These are phyloP conservation scores for Callithrix jacchus DNA, from an alignment of 2,113 vertebrate genomes.

Conservation along the genomic window DNA sequence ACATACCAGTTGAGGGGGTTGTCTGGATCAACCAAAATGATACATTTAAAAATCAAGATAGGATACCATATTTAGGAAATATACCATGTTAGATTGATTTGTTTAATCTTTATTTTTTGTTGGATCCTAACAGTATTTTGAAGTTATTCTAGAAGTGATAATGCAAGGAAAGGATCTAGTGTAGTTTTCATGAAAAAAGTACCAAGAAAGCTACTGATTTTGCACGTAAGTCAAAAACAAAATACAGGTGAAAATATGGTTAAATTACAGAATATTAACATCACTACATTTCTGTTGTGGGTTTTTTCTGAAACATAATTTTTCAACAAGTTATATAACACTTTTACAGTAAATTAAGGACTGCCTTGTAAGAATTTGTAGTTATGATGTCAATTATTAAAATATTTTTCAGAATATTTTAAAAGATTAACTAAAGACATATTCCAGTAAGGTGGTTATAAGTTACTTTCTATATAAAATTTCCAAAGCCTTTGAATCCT, in stretches of 20 bases:
- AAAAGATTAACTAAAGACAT: constrained; percentile 1
- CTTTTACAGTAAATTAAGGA: not conserved
- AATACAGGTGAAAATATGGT: not conserved
- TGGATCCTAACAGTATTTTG: not conserved
- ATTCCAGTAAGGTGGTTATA: not conserved
- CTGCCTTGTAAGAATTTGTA: not conserved
- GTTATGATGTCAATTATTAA: constrained; percentile 16
- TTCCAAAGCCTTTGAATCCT: constrained; percentile 12
- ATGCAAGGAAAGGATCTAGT: not conserved
- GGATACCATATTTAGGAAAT: not conserved
- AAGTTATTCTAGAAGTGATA: not conserved
- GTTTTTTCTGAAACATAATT: not conserved
- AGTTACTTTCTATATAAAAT: not conserved
- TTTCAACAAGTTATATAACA: not conserved
- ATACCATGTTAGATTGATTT: not conserved
- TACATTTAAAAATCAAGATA: not conserved
- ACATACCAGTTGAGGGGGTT: accelerated
- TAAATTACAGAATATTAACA: constrained; percentile 36
- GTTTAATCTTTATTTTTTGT: not conserved
- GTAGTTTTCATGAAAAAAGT: constrained; percentile 24
- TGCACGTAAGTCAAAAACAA: not conserved
- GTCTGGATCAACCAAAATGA: not conserved
- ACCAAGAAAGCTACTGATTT: not conserved
- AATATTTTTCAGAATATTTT: not conserved
- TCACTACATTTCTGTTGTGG: not conserved